phyloP scores from a whole-genome alignment of 2,797 vertebrate genomes.

The Oryzias sinensis region DNA sequence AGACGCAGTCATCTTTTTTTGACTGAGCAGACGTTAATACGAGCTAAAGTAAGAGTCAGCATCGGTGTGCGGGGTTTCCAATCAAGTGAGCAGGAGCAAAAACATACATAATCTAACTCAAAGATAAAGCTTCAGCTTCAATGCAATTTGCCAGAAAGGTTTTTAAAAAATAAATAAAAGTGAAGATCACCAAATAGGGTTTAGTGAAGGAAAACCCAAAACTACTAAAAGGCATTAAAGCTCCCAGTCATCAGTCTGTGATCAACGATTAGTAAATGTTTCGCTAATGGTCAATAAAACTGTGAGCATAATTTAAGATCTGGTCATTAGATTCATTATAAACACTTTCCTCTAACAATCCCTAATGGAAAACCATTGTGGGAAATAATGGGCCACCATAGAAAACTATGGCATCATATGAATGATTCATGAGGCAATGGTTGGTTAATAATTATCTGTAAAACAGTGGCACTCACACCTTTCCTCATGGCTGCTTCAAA shows the following conservation, averaged over 20 bases:
- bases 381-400: not conserved
- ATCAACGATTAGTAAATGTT: not conserved
- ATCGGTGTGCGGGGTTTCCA: conserved; percentile 7
- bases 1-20: conserved; percentile 25
- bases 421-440: not conserved
- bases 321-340: not conserved
- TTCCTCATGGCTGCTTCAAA: not conserved
- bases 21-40: conserved; percentile 25
- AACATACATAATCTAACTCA: not conserved
- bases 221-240: not conserved
- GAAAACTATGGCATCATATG: not conserved
- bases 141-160: not conserved
- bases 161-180: not conserved
- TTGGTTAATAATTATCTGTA: not conserved
- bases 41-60: conserved; percentile 9
- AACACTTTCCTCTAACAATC: not conserved
- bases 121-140: not conserved
- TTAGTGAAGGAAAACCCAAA: not conserved
- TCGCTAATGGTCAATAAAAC: not conserved
- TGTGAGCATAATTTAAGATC: not conserved
- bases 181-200: not conserved
- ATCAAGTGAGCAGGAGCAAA: not conserved
- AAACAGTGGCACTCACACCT: not conserved
- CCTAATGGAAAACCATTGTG: not conserved
- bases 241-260: not conserved